A percentile compares a stretch with the other conserved stretches of the same genome.
phyloP scores from a whole-genome alignment of 2,888 invertebrate species.

The Drosophila bunnanda region DNA sequence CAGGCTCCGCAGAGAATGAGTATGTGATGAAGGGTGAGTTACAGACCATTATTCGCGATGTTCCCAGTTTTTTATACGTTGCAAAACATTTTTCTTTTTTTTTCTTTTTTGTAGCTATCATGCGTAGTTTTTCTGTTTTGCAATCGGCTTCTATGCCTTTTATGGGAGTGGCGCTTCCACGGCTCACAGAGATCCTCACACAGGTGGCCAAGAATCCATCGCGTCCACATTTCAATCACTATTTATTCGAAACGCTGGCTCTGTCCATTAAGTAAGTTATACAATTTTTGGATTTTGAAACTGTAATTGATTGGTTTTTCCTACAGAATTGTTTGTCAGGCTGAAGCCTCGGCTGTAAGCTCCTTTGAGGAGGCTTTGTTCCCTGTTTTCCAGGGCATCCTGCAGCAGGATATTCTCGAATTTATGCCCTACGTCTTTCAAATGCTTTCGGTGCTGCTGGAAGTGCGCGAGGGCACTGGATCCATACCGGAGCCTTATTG shows the following conservation, averaged over 20 bases:
- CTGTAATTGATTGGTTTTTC: not conserved
- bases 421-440: slow-evolving; percentile 99
- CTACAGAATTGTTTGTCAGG: slow-evolving; percentile 92
- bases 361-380: slow-evolving; percentile 97
- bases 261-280: slow-evolving; percentile 91
- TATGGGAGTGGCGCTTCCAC: slow-evolving; percentile 91
- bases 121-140: slow-evolving; percentile 93
- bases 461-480: slow-evolving; percentile 86
- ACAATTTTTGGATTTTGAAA: not conserved
- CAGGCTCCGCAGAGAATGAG: slow-evolving; percentile 95
- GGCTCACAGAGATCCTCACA: slow-evolving; percentile 92
- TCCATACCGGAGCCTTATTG: slow-evolving; percentile 93
- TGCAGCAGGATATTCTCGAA: slow-evolving; percentile 96
- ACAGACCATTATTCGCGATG: accelerated
- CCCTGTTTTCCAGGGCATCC: slow-evolving; percentile 96
- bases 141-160: slow-evolving; percentile 93
- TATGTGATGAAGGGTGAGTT: slow-evolving; percentile 94
- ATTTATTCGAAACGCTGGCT: slow-evolving; percentile 97
- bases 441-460: slow-evolving; percentile 95
- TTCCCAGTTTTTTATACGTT: too few species aligned
- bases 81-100: too few species aligned
- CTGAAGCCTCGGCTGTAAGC: slow-evolving; percentile 91
- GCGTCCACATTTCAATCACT: slow-evolving; percentile 99
- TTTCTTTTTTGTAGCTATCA: slow-evolving; percentile 90
- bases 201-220: slow-evolving; percentile 96